phyloP scores from a whole-genome alignment of 2,113 vertebrate genomes.

The Leiothrix lutea region DNA sequence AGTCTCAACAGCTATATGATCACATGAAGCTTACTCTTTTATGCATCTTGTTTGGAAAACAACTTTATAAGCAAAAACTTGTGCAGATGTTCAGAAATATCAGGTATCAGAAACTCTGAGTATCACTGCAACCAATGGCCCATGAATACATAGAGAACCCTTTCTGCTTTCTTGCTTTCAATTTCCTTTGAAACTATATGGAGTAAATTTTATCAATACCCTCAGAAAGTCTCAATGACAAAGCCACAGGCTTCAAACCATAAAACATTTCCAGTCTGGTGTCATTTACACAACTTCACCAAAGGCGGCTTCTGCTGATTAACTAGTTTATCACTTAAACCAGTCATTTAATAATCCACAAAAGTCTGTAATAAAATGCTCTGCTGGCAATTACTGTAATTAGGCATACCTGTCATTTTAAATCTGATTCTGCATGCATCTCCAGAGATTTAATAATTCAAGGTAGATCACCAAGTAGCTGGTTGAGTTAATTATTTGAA shows the following conservation, averaged over 20 bases:
- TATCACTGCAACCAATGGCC: background rate
- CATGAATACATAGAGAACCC: background rate
- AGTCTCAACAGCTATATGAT: background rate
- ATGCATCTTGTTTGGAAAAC: background rate
- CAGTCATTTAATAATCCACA: background rate
- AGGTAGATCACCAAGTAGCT: constrained; percentile 37
- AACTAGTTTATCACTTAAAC: constrained; percentile 12
- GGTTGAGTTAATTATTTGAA: constrained; percentile 38
- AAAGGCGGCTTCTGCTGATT: background rate
- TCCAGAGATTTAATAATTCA: constrained; percentile 17
- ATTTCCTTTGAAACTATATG: background rate
- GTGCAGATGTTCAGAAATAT: background rate
- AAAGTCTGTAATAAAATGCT: constrained; percentile 5
- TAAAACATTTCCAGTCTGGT: background rate
- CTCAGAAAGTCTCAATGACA: background rate
- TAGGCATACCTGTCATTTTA: constrained; percentile 22
- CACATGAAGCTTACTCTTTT: background rate
- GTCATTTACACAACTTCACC: background rate
- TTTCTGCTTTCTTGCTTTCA: background rate
- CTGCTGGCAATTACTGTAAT: background rate
- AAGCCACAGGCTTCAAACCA: background rate
- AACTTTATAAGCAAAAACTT: background rate
- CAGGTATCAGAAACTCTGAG: background rate
- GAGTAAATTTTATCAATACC: background rate
- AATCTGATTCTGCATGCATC: background rate